Conservation (phyloP, 2,888 invertebrate species). For the Ctenicera cuprea region DNA sequence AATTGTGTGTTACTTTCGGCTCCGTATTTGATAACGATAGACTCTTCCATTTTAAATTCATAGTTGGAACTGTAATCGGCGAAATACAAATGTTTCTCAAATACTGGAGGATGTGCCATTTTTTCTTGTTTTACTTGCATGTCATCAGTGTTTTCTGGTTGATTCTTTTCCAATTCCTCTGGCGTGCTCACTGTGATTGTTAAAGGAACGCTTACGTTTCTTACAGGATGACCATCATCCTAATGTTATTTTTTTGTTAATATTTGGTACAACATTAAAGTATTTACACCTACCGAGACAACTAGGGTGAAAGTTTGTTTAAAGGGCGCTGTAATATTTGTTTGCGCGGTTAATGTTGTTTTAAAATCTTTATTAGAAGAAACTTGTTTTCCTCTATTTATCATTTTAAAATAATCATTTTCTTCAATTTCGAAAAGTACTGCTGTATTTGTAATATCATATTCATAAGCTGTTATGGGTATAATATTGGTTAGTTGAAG, state of each 20-base stretch:
- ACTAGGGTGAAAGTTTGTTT: slow-evolving; percentile 22
- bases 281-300: slow-evolving; percentile 28
- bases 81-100: slow-evolving; percentile 36
- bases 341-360: not conserved
- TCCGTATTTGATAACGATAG: slow-evolving; percentile 34
- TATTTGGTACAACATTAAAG: not conserved
- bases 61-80: slow-evolving; percentile 21
- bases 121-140: not conserved
- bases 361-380: not conserved
- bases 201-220: not conserved
- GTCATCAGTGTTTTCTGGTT: not conserved
- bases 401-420: slow-evolving; percentile 34
- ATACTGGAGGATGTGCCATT: slow-evolving; percentile 35
- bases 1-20: slow-evolving; percentile 12
- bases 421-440: slow-evolving; percentile 18
- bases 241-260: too few relatives aligned
- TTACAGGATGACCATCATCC: slow-evolving; percentile 37
- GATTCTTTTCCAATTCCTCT: slow-evolving; percentile 10
- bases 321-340: slow-evolving; percentile 36
- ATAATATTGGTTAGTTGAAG: slow-evolving; percentile 32
- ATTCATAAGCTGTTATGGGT: slow-evolving; percentile 27
- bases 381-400: not conserved
- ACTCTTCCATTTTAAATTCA: slow-evolving; percentile 35
- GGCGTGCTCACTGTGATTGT: slow-evolving; percentile 11
- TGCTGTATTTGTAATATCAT: slow-evolving; percentile 31